Evolutionary conservation across 2,113 vertebrate species (phyloP).

Genomic region (Pollimyrus isidori): DNA sequence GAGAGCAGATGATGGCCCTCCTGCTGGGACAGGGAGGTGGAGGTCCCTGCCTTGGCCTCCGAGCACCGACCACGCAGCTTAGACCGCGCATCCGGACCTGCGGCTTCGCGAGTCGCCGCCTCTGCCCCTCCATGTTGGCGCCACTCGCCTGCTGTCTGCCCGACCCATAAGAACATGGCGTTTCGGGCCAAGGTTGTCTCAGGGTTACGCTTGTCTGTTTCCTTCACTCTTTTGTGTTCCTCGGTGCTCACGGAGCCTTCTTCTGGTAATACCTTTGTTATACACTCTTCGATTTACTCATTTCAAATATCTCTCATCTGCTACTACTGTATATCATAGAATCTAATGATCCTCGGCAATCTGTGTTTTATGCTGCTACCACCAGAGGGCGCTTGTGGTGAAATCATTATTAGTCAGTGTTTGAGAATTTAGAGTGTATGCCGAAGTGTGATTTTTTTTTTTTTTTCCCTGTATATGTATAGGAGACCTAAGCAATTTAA

Average conservation of each 20-base stretch:
- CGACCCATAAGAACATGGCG: not conserved
- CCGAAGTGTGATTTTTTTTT: not conserved
- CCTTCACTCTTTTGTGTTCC: not conserved
- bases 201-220: not conserved
- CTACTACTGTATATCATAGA: not conserved
- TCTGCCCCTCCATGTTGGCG: not conserved
- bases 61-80: not conserved
- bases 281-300: not conserved
- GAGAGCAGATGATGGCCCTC: conserved; percentile 72
- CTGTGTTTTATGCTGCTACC: not conserved
- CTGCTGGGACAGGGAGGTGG: not conserved
- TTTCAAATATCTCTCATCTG: not conserved
- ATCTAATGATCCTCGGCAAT: not conserved
- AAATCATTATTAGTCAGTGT: not conserved
- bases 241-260: not conserved
- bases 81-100: not conserved
- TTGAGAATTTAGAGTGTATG: not conserved
- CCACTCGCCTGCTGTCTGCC: not conserved
- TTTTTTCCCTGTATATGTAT: not conserved
- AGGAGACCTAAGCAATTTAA: not conserved
- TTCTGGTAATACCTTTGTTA: not conserved
- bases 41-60: not conserved
- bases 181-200: not conserved
- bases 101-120: not conserved
- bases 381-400: not conserved